These are phyloP conservation scores for Sepioteuthis lessoniana DNA, from an alignment of 2,888 invertebrate species.

Conservation along the genomic window DNA sequence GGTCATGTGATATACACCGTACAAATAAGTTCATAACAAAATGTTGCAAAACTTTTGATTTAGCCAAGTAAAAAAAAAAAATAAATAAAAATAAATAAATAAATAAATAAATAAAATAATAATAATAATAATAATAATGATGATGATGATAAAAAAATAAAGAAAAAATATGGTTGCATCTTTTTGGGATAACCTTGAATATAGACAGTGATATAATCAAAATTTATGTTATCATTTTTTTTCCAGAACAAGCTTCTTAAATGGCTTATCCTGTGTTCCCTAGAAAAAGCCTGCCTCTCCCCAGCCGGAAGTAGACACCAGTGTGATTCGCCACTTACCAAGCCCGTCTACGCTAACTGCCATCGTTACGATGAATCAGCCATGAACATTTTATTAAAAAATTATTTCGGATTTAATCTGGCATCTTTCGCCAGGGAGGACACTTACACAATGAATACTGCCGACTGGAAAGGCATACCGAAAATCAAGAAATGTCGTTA, in stretches of 20 bases:
- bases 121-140: no score
- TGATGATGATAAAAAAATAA: no score
- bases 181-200: neutral
- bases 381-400: constrained; percentile 73
- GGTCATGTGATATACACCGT: no score
- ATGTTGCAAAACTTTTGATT: no score
- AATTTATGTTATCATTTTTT: neutral
- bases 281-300: constrained; percentile 71
- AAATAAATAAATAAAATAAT: no score
- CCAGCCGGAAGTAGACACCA: constrained; percentile 62
- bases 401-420: constrained; percentile 69
- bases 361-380: constrained; percentile 75
- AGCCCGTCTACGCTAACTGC: constrained; percentile 65
- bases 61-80: no score
- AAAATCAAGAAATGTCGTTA: constrained; percentile 57
- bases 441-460: constrained; percentile 55
- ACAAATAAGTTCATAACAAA: no score
- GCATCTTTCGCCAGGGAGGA: constrained; percentile 57
- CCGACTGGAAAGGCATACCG: constrained; percentile 55
- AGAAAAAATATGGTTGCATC: no score
- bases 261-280: constrained; percentile 71
- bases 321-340: constrained; percentile 62
- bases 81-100: no score
- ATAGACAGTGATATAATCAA: no score
- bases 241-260: constrained; percentile 66